These are phyloP conservation scores for Bovichtus diacanthus DNA, from an alignment of 2,797 vertebrate genomes.

Conservation along the genomic window DNA sequence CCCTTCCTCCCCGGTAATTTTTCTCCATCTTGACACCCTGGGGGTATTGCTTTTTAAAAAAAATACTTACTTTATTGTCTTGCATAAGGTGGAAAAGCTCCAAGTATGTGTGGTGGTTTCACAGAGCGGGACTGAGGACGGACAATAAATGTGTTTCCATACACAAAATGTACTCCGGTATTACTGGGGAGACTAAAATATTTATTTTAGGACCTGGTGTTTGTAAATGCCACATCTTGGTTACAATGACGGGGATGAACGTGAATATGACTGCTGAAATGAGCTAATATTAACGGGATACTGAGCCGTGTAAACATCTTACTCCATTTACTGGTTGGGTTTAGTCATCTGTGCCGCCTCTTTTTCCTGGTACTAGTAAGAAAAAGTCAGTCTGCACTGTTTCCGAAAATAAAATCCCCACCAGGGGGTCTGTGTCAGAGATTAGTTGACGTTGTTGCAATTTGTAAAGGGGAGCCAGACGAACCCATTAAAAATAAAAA, in stretches of 20 bases:
- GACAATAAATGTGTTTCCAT: conserved; percentile 48
- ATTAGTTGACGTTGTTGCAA: neutral
- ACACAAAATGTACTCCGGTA: conserved; percentile 38
- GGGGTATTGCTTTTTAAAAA: conserved; percentile 6
- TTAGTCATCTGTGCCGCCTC: conserved; percentile 34
- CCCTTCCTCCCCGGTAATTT: conserved; percentile 25
- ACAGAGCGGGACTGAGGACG: conserved; percentile 34
- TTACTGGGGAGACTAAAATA: conserved; percentile 45
- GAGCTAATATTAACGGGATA: conserved; percentile 33
- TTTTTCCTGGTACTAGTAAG: conserved; percentile 11
- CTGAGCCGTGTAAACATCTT: conserved; percentile 40
- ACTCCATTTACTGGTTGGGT: conserved; percentile 39
- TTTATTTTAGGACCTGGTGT: conserved; percentile 53
- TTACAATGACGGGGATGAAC: conserved; percentile 39
- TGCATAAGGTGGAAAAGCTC: conserved; percentile 41
- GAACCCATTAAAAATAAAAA: neutral
- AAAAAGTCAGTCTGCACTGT: conserved; percentile 11
- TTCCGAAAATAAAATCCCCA: conserved; percentile 43
- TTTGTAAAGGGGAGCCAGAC: neutral
- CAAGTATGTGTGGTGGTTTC: conserved; percentile 46
- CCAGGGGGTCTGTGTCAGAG: conserved; percentile 29
- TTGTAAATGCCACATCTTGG: conserved; percentile 42
- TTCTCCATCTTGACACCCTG: conserved; percentile 8
- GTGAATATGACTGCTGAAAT: conserved; percentile 24
- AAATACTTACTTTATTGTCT: conserved; percentile 33